Evolutionary conservation across 1,140 invertebrate species (phyloP).

Genomic region (Myzus persicae): DNA sequence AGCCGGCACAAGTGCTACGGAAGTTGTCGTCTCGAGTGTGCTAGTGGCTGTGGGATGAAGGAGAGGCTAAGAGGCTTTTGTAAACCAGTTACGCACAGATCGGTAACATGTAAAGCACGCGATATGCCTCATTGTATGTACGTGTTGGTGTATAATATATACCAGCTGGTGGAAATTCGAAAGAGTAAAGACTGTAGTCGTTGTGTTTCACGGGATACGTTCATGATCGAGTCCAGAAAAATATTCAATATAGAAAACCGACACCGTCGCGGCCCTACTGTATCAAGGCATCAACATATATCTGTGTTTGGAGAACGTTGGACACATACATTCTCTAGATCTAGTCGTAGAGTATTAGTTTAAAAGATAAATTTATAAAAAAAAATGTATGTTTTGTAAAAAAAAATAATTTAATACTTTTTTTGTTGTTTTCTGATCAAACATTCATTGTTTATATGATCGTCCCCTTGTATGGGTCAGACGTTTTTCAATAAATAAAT

Average conservation of each 20-base stretch:
- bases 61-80: not conserved
- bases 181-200: slow-evolving; percentile 23
- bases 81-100: not conserved
- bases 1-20: not conserved
- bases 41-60: not conserved
- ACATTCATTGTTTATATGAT: too few relatives aligned
- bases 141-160: not conserved
- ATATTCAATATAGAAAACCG: not conserved
- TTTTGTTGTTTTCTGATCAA: not conserved
- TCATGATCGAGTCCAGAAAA: not conserved
- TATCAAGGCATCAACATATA: not conserved
- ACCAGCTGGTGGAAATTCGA: not conserved
- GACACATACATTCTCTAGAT: not conserved
- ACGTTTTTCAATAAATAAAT: not conserved
- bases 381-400: not conserved
- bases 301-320: not conserved
- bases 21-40: not conserved
- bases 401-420: not conserved
- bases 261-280: not conserved
- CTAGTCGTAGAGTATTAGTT: not conserved
- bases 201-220: not conserved
- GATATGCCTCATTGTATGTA: not conserved
- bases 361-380: not conserved
- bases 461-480: not conserved
- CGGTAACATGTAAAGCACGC: not conserved